Conservation (phyloP, 2,113 vertebrate genomes). For the Abramis brama region DNA sequence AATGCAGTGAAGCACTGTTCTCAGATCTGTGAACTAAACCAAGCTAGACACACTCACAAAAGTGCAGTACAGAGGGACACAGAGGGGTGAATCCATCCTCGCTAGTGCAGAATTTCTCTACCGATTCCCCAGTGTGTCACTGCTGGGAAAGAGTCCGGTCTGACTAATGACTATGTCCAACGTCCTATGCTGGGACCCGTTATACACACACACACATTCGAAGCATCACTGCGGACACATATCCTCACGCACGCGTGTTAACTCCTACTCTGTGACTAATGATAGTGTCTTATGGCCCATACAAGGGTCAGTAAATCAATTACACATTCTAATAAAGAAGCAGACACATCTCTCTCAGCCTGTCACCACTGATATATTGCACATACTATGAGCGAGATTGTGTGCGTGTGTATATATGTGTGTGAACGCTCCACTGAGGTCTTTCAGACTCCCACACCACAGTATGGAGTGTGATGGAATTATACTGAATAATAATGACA, state of each 20-base stretch:
- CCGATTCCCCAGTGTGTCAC: conserved; percentile 29
- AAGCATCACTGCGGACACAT: neutral
- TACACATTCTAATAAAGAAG: conserved; percentile 79
- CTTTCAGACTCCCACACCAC: conserved; percentile 31
- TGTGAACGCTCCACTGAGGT: conserved; percentile 1
- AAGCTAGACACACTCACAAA: neutral
- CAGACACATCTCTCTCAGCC: conserved; percentile 48
- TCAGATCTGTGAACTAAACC: conserved; percentile 1
- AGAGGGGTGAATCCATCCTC: neutral
- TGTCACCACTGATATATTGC: conserved; percentile 41
- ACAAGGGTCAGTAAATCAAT: conserved; percentile 82
- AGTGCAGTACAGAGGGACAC: neutral
- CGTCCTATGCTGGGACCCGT: conserved; percentile 15
- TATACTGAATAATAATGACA: conserved; percentile 42
- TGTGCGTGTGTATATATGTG: neutral
- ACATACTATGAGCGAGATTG: conserved; percentile 23
- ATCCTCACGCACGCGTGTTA: conserved; percentile 28
- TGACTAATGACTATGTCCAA: conserved; percentile 46
- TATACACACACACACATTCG: conserved; percentile 5
- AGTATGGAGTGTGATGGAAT: conserved; percentile 16
- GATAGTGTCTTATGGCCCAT: conserved; percentile 79
- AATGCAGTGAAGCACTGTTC: conserved; percentile 6
- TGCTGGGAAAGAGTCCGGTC: conserved; percentile 21
- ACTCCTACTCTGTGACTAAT: conserved; percentile 72
- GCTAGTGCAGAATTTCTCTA: conserved; percentile 10